Percentiles rank a stretch among this genome's conserved stretches.
These are phyloP conservation scores for Tenodera sinensis DNA, from an alignment of 2,888 invertebrate genomes.

Conservation along the genomic window DNA sequence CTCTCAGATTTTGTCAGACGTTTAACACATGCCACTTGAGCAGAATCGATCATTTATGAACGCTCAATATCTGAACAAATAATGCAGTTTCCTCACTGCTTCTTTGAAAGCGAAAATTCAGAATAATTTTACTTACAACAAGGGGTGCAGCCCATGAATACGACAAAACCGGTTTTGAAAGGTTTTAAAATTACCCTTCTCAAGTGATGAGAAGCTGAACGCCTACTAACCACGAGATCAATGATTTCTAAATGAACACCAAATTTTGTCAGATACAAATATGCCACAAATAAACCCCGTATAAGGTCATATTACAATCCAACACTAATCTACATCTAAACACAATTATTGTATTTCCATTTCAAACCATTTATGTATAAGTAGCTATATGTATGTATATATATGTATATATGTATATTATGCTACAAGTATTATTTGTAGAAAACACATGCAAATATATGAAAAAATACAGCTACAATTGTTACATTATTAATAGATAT, in stretches of 20 bases:
- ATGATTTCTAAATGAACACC: background rate
- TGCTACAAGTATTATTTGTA: conserved; percentile 26
- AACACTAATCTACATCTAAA: conserved; percentile 14
- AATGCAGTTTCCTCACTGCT: background rate
- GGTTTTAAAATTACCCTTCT: background rate
- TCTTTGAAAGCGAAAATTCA: background rate
- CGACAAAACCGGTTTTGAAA: background rate
- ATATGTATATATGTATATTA: background rate
- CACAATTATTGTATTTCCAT: conserved; percentile 5
- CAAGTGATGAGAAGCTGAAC: background rate
- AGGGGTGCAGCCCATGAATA: background rate
- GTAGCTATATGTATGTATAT: conserved; percentile 19
- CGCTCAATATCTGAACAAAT: background rate
- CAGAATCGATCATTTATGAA: background rate
- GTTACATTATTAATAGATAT: conserved; percentile 21
- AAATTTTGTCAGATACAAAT: conserved; percentile 3
- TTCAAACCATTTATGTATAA: conserved; percentile 22
- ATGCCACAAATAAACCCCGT: conserved; percentile 1
- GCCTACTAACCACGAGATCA: conserved; percentile 6
- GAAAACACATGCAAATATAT: conserved; percentile 29
- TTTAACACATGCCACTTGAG: background rate
- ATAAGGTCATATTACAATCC: background rate
- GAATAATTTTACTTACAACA: background rate
- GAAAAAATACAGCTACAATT: conserved; percentile 27
- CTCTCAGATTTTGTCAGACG: background rate